These are phyloP conservation scores for Caenorhabditis sulstoni DNA, from an alignment of 2,888 invertebrate species.

Conservation along the genomic window DNA sequence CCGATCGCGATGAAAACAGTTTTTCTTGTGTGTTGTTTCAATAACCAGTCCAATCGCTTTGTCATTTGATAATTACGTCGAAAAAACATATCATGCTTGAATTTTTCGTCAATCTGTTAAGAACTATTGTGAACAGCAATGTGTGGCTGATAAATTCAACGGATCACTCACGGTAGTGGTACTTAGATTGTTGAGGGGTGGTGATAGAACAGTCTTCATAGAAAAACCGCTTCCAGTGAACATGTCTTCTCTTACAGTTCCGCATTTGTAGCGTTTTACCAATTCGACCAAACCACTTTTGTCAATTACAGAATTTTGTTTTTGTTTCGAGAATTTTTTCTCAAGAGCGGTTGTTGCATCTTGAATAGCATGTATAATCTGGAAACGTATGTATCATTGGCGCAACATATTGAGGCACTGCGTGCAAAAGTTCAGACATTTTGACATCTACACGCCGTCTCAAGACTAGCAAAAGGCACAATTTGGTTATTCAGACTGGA, in stretches of 20 bases:
- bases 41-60: constrained; percentile 81
- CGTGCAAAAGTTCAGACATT: too few relatives aligned
- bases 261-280: constrained; percentile 69
- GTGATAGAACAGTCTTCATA: too few relatives aligned
- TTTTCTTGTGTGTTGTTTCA: constrained; percentile 81
- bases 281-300: constrained; percentile 49
- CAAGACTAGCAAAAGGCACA: too few relatives aligned
- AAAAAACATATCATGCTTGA: constrained; percentile 83
- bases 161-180: too few relatives aligned
- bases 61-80: constrained; percentile 83
- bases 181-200: too few relatives aligned
- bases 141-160: too few relatives aligned
- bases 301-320: not conserved
- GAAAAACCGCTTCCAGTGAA: constrained; percentile 18
- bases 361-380: constrained; percentile 76
- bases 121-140: not conserved
- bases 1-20: constrained; percentile 84
- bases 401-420: too few relatives aligned
- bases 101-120: constrained; percentile 82
- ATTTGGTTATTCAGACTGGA: too few relatives aligned
- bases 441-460: too few relatives aligned
- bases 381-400: too few relatives aligned
- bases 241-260: constrained; percentile 64
- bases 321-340: constrained; percentile 30
- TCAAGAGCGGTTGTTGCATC: constrained; percentile 74